These are phyloP conservation scores for Scylla paramamosain DNA, from an alignment of 1,140 invertebrate species.

Conservation along the genomic window DNA sequence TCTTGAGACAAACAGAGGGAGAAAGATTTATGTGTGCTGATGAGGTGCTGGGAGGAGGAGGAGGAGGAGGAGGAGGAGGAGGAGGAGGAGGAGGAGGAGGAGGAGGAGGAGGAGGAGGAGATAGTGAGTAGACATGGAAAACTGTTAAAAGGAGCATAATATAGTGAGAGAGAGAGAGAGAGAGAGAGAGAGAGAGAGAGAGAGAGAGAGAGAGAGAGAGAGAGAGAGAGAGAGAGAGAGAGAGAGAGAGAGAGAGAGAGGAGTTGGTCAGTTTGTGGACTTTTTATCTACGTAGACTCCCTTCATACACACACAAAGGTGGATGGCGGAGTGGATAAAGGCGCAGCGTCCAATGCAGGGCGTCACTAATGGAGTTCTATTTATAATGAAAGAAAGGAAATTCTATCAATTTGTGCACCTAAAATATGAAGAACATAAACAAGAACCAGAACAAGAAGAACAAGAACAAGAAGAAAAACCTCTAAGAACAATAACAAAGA, in stretches of 20 bases:
- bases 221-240: too few relatives aligned
- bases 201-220: neutral
- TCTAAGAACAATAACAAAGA: too few relatives aligned
- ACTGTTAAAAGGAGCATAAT: neutral
- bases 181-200: conserved; percentile 2
- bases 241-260: too few relatives aligned
- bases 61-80: neutral
- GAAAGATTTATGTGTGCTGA: conserved; percentile 4
- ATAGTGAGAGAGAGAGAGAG: neutral
- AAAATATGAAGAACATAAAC: neutral
- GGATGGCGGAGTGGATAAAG: too few relatives aligned
- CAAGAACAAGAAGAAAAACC: neutral
- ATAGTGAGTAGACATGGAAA: neutral
- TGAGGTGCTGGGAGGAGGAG: neutral
- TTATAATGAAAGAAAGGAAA: too few relatives aligned
- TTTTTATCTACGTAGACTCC: too few relatives aligned
- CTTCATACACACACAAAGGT: too few relatives aligned
- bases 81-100: neutral
- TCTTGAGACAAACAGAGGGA: neutral
- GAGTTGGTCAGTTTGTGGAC: too few relatives aligned
- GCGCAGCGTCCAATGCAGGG: too few relatives aligned
- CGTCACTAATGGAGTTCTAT: too few relatives aligned
- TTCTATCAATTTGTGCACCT: too few relatives aligned
- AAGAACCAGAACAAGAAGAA: neutral
- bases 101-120: neutral